These are phyloP conservation scores for Heliconius ismenius DNA, from an alignment of 2,888 invertebrate genomes.

Conservation along the genomic window DNA sequence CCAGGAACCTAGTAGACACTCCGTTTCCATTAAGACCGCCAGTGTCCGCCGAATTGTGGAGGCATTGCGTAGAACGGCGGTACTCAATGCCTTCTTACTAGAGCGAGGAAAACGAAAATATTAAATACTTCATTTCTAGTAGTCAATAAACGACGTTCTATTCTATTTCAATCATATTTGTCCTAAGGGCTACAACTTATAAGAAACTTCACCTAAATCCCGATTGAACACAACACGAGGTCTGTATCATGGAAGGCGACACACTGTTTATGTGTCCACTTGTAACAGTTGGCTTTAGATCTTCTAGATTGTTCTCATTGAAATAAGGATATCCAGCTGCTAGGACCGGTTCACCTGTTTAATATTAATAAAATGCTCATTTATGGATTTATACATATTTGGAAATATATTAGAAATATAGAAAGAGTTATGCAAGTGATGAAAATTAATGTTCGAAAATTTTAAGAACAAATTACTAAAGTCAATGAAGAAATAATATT, in stretches of 20 bases:
- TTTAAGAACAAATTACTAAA: no score
- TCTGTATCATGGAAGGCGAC: constrained; percentile 81
- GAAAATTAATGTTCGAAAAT: no score
- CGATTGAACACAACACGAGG: constrained; percentile 84
- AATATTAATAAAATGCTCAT: neutral
- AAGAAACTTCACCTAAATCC: constrained; percentile 70
- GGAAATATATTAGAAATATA: no score
- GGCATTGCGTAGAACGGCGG: neutral
- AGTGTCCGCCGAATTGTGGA: neutral
- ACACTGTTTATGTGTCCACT: constrained; percentile 80
- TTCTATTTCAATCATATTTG: no score
- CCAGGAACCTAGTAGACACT: neutral
- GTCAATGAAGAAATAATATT: no score
- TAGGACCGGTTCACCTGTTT: constrained; percentile 80
- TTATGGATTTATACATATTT: no score
- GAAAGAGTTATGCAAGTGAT: no score
- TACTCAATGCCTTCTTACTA: neutral
- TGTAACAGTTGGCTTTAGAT: constrained; percentile 77
- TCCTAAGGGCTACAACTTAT: neutral
- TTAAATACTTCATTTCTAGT: neutral
- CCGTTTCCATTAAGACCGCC: neutral
- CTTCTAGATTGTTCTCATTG: constrained; percentile 69
- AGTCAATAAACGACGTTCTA: no score
- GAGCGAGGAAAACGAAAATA: neutral
- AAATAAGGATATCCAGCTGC: constrained; percentile 84